Conservation (phyloP, 1,140 invertebrate species). For the Drosophila nigromelanica region DNA sequence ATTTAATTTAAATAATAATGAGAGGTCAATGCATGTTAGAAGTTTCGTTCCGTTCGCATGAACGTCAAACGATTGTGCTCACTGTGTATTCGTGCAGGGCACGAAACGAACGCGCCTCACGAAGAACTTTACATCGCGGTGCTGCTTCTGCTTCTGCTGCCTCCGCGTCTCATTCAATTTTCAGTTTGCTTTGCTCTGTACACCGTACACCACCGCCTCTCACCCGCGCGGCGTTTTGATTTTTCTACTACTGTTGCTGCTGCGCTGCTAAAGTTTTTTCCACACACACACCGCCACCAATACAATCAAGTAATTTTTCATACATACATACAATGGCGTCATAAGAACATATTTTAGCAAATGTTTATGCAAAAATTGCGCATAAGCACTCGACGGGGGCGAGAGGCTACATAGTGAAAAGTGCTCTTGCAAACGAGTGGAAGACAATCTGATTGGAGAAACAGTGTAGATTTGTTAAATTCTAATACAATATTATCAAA, state of each 20-base stretch:
- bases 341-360: slow-evolving; percentile 74
- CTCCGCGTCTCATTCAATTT: slow-evolving; percentile 72
- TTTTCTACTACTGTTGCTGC: slow-evolving; percentile 77
- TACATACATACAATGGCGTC: slow-evolving; percentile 71
- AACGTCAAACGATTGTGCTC: slow-evolving; percentile 21
- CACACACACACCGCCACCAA: slow-evolving; percentile 57
- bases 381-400: slow-evolving; percentile 21
- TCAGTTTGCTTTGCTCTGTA: slow-evolving; percentile 77
- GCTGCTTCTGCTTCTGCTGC: slow-evolving; percentile 66
- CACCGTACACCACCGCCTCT: slow-evolving; percentile 75
- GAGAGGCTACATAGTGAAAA: slow-evolving; percentile 19
- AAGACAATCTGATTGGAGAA: slow-evolving; percentile 59
- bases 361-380: slow-evolving; percentile 55
- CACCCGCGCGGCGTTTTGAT: slow-evolving; percentile 81
- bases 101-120: slow-evolving; percentile 55
- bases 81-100: slow-evolving; percentile 46
- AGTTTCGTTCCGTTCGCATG: not conserved
- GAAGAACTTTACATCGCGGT: slow-evolving; percentile 70
- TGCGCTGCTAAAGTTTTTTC: slow-evolving; percentile 59
- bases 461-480: slow-evolving; percentile 74
- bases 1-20: not conserved
- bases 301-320: slow-evolving; percentile 75
- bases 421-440: slow-evolving; percentile 17
- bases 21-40: slow-evolving; percentile 1
- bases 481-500: slow-evolving; percentile 79